Conservation (phyloP, 2,113 vertebrate species). For the Chelonoidis abingdonii region DNA sequence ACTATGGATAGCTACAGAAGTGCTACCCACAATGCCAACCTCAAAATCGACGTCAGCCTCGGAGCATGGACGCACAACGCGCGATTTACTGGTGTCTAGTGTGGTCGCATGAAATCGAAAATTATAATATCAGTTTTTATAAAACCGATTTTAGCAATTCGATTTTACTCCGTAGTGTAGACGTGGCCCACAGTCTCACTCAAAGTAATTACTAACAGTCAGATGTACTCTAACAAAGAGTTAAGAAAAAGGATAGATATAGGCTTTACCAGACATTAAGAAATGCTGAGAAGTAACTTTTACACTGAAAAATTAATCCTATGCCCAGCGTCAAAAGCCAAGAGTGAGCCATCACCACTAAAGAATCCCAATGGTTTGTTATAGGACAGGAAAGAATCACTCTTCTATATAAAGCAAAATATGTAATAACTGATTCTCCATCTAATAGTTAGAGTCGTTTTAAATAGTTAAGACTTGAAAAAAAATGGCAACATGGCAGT, state of each 20-base stretch:
- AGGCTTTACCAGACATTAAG: conserved; percentile 4
- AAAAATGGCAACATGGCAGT: neutral
- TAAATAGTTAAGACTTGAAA: neutral
- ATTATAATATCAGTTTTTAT: no score
- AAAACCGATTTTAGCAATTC: no score
- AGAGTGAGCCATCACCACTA: neutral
- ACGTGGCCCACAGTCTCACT: no score
- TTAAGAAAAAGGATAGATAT: neutral
- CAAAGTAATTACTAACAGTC: neutral
- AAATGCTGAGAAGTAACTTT: neutral
- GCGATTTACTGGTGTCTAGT: no score
- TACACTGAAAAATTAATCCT: conserved; percentile 28
- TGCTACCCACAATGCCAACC: no score
- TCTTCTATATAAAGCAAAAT: neutral
- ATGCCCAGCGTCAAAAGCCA: conserved; percentile 1
- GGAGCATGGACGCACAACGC: no score
- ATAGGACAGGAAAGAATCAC: conserved; percentile 24
- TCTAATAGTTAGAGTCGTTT: neutral
- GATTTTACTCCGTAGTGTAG: no score
- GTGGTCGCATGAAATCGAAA: no score
- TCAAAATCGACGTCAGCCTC: no score
- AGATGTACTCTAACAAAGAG: neutral
- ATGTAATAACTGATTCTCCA: neutral
- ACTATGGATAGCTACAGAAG: no score
- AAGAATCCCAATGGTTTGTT: neutral